Evolutionary conservation across 2,888 invertebrate genomes (phyloP).

Genomic region (Catocala nupta): DNA sequence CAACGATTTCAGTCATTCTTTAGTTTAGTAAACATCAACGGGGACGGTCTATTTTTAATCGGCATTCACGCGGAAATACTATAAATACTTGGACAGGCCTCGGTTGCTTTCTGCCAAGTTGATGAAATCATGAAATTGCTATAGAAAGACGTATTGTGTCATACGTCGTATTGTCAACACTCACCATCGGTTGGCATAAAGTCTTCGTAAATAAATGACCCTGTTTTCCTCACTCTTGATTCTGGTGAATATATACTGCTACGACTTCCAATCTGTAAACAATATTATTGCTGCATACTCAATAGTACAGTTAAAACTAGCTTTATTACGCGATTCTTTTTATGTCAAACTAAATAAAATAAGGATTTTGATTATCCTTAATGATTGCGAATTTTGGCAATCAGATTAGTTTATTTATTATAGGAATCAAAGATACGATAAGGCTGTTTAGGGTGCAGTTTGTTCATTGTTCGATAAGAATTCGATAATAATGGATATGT

Average conservation of each 20-base stretch:
- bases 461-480: too few relatives aligned
- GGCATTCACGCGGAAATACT: constrained; percentile 15
- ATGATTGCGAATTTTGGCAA: too few relatives aligned
- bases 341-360: too few relatives aligned
- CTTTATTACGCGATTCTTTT: too few relatives aligned
- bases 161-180: constrained; percentile 43
- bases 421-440: too few relatives aligned
- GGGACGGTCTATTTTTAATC: constrained; percentile 32
- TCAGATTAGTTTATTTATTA: too few relatives aligned
- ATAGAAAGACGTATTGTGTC: background rate
- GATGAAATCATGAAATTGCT: constrained; percentile 7
- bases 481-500: too few relatives aligned
- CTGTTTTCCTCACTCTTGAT: constrained; percentile 97
- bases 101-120: constrained; percentile 13
- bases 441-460: too few relatives aligned
- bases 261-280: constrained; percentile 96
- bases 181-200: constrained; percentile 99
- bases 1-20: constrained; percentile 5
- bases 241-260: constrained; percentile 99
- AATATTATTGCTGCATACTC: background rate
- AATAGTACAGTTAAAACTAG: too few relatives aligned
- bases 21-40: constrained; percentile 18
- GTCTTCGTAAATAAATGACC: constrained; percentile 99
- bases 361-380: too few relatives aligned
- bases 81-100: constrained; percentile 23